Evolutionary conservation across 2,797 vertebrate genomes (phyloP).

Genomic region (Syngnathus rostellatus): DNA sequence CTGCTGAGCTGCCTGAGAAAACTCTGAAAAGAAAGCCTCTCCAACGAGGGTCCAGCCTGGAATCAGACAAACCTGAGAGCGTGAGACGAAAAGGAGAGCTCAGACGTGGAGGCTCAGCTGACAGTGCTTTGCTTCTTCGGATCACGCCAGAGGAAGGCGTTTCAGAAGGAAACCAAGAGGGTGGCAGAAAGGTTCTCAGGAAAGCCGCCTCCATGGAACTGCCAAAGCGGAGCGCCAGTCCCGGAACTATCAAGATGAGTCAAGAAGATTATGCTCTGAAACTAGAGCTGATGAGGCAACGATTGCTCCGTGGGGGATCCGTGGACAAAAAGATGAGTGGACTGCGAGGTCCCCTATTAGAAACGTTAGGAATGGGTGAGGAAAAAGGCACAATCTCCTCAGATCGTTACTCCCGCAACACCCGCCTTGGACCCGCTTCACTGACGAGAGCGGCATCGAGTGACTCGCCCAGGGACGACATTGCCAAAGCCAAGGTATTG

Average conservation of each 20-base stretch:
- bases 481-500: slow-evolving; percentile 72
- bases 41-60: slow-evolving; percentile 81
- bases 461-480: slow-evolving; percentile 77
- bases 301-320: slow-evolving; percentile 79
- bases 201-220: slow-evolving; percentile 81
- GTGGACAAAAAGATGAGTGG: slow-evolving; percentile 91
- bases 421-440: slow-evolving; percentile 65
- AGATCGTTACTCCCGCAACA: slow-evolving; percentile 62
- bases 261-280: slow-evolving; percentile 88
- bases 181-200: slow-evolving; percentile 73
- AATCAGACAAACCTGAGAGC: slow-evolving; percentile 70
- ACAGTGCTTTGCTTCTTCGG: slow-evolving; percentile 81
- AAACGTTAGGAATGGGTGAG: slow-evolving; percentile 82
- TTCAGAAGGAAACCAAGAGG: slow-evolving; percentile 55
- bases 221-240: slow-evolving; percentile 75
- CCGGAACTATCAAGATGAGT: slow-evolving; percentile 75
- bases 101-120: slow-evolving; percentile 86
- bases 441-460: slow-evolving; percentile 85
- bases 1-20: slow-evolving; percentile 57
- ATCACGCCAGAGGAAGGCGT: slow-evolving; percentile 63
- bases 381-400: slow-evolving; percentile 63
- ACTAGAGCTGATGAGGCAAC: slow-evolving; percentile 88
- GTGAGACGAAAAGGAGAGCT: slow-evolving; percentile 73
- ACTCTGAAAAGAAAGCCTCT: slow-evolving; percentile 73
- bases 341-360: slow-evolving; percentile 86